Evolutionary conservation across 2,113 vertebrate species (phyloP).

Genomic region (Zosterops pallidus): DNA sequence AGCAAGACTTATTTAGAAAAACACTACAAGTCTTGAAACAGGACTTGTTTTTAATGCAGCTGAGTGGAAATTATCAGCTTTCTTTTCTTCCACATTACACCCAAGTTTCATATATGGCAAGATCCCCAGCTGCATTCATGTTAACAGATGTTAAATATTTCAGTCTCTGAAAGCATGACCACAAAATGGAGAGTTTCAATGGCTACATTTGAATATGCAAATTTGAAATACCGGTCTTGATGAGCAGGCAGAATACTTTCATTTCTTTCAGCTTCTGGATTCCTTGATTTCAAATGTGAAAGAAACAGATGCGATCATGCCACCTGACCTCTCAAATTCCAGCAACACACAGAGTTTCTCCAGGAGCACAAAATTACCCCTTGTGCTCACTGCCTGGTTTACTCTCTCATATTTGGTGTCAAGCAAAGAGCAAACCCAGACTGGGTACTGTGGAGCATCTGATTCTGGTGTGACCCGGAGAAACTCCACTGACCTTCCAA

Average conservation of each 20-base stretch:
- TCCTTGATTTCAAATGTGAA: background rate
- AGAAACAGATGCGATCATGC: rapidly evolving
- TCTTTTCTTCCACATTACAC: background rate
- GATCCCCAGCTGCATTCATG: background rate
- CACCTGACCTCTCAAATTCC: background rate
- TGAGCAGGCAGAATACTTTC: background rate
- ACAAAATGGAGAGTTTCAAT: background rate
- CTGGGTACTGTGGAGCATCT: background rate
- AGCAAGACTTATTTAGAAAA: background rate
- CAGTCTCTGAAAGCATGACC: background rate
- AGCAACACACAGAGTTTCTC: background rate
- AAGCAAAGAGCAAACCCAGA: background rate
- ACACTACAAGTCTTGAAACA: background rate
- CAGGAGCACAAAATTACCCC: background rate
- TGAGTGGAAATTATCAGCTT: background rate
- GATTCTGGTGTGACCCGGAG: background rate
- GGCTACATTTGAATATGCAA: background rate
- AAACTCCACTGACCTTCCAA: background rate
- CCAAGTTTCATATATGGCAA: background rate
- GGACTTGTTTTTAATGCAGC: background rate
- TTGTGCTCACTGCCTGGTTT: background rate
- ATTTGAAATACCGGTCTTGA: background rate
- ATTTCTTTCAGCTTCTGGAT: background rate
- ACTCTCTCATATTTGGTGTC: background rate
- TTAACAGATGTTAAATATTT: background rate